Base-by-base conservation (phyloP, 1,140 invertebrate species). In the Drosophila athabasca region DNA sequence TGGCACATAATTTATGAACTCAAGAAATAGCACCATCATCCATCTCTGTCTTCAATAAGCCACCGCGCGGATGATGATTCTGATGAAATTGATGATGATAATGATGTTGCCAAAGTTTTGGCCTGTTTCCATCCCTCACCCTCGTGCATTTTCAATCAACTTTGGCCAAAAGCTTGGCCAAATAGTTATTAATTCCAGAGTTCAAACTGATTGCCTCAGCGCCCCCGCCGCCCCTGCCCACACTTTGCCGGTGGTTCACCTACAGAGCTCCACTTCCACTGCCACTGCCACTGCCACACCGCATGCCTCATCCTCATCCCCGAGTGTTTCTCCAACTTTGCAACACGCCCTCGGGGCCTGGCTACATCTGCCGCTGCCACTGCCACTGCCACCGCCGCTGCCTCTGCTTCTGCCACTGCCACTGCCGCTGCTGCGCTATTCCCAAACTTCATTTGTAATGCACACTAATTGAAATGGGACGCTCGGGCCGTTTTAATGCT, bases 381-480 rank as follows among this genome's bases (percentile, higher is more conserved):
- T 35, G 31, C 31, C 31, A 39, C 43, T 31, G 53, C 29, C 22
- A 2, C 31, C 9, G 26, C 26, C 26, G 5, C 29, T 31, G 29
- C 29, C 29, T 0, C 29, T 35, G 31, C 31, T 2, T 22, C 22
- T 24, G 46, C 41, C 22, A 46, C 59, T 62, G 22, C 35, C 19
- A 29, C 43, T 31, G 53, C 31, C 22, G 45, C 60, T 64, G 64
- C 67, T 71, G 62, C 62, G 78, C 74, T 87, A 87, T 87, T 87
- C 82, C 82, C 82, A 87, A 87, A 88, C 82, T 87, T 87, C 83
- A 87, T 87, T 87, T 87, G 82, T 87, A 87, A 87, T 87, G 83
- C 82, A 87, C 83, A 87, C 82, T 87, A 87, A 87, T 87, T 87
- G 82, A 87, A 87, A 87, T 87, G 82, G 82, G 83, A 87, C 74